Base-by-base conservation (phyloP, 2,113 vertebrate genomes). In the Cairina moschata region DNA sequence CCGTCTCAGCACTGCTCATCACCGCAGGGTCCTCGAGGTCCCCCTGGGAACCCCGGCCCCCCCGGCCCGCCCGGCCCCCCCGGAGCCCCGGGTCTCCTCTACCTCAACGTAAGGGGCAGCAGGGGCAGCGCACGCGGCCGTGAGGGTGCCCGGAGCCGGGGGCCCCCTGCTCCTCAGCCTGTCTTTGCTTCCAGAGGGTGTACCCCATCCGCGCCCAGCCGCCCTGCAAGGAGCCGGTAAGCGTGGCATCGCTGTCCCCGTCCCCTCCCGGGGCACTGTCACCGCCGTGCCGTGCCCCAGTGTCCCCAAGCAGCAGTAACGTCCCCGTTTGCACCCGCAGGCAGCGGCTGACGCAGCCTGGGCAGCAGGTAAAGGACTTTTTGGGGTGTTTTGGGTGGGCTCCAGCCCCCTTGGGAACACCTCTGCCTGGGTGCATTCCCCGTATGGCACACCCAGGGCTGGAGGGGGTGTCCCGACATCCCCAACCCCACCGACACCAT, bases 61-160 rank as follows among this genome's bases (percentile, higher is more conserved):
- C 97, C 97, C 0, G 97, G 97, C 0, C 95, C 96, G 7, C 97
- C 97, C 0, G 97, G 97, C 0, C 97, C 96, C 13, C 97, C 97
- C 0, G 97, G 97, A 76, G 91, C 96, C 21, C 97, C 97, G 12
- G 97, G 97, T n/a, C 79, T 97, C n/a, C 83, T 97, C 73, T 98
- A 97, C 80, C 8, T 97, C 82, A 98, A 97, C 0, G 97, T 98
- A 96, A 97, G 97, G 72, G 7, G 16, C 66, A 48, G 78, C 13
- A 2, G 1, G 2, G 84, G 31, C 58, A 84, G 71, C 28, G 65
- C 69, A 60, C 55, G 16, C 0, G 0, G 31, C 25, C 22, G 77
- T 58, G 75, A 60, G 28, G 0, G 0, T n/a, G 87, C 81, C 8
- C 4, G 13, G 88, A 46, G 34, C 5, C 1, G 56, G 36, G 4